These are phyloP conservation scores for Philhelius pedissequus DNA, from an alignment of 2,888 invertebrate species.

Conservation along the genomic window DNA sequence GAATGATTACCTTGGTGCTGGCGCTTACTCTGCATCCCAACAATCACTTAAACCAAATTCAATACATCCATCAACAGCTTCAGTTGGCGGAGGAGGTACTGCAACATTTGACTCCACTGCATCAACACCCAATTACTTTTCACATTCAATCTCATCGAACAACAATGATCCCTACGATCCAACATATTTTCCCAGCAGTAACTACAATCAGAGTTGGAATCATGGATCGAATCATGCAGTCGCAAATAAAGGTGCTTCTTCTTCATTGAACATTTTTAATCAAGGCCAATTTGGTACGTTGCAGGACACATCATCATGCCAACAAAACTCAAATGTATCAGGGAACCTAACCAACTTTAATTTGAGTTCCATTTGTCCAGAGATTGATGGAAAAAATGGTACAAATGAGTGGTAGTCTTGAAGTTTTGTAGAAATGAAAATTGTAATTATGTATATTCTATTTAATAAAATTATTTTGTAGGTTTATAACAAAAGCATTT, in stretches of 20 bases:
- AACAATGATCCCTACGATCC: constrained; percentile 56
- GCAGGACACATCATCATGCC: constrained; percentile 36
- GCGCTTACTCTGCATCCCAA: constrained; percentile 12
- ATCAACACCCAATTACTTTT: constrained; percentile 28
- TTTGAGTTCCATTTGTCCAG: constrained; percentile 90
- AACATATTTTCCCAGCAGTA: constrained; percentile 56
- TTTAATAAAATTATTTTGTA: constrained; percentile 10
- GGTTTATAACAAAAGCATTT: constrained; percentile 14
- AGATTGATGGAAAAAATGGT: constrained; percentile 84
- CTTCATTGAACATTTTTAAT: constrained; percentile 20
- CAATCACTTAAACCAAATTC: constrained; percentile 32
- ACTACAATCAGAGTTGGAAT: constrained; percentile 57
- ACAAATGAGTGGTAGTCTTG: constrained; percentile 41
- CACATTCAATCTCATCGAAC: constrained; percentile 45
- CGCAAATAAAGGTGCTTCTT: neutral
- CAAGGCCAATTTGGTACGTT: constrained; percentile 37
- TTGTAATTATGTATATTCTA: constrained; percentile 25
- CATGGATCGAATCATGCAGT: neutral
- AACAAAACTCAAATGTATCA: constrained; percentile 42
- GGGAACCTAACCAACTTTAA: constrained; percentile 86
- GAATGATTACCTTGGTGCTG: constrained; percentile 63
- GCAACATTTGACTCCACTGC: constrained; percentile 22
- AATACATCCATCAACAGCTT: constrained; percentile 1
- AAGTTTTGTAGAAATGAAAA: neutral
- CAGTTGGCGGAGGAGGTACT: neutral